phyloP scores from a whole-genome alignment of 1,140 invertebrate genomes.

The Heliconius congener region DNA sequence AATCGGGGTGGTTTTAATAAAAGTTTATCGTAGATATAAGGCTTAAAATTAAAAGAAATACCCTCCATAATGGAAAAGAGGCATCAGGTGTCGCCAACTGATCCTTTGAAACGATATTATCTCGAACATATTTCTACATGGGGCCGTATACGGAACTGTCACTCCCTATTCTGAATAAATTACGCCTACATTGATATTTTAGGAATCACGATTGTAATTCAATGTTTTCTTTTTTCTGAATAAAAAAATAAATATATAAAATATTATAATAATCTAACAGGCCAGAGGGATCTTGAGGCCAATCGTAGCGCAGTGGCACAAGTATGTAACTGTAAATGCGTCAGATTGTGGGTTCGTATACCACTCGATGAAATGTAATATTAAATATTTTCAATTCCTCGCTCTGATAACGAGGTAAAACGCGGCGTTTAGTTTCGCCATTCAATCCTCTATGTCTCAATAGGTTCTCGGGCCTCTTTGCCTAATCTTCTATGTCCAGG shows the following conservation, averaged over 20 bases:
- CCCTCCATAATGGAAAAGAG: slow-evolving; percentile 47
- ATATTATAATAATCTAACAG: background rate
- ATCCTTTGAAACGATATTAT: slow-evolving; percentile 71
- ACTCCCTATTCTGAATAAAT: slow-evolving; percentile 70
- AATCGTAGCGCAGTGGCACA: too few relatives aligned
- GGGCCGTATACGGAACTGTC: slow-evolving; percentile 53
- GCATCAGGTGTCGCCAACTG: slow-evolving; percentile 73
- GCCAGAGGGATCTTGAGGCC: too few relatives aligned
- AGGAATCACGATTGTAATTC: slow-evolving; percentile 17
- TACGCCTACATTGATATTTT: slow-evolving; percentile 61
- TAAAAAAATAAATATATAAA: background rate
- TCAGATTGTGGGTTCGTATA: too few relatives aligned
- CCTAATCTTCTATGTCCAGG: too few relatives aligned
- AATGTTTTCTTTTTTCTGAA: background rate
- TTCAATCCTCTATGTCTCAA: too few relatives aligned
- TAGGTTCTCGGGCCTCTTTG: too few relatives aligned
- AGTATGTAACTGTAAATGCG: too few relatives aligned
- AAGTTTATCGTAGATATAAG: slow-evolving; percentile 15
- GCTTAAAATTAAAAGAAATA: slow-evolving; percentile 41
- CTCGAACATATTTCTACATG: slow-evolving; percentile 66
- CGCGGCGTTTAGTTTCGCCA: too few relatives aligned
- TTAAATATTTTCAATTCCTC: too few relatives aligned
- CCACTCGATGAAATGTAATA: too few relatives aligned
- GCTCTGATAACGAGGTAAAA: too few relatives aligned
- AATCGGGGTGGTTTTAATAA: slow-evolving; percentile 25